Conservation (phyloP, 2,113 vertebrate species). For the Chloroceryle aenea region DNA sequence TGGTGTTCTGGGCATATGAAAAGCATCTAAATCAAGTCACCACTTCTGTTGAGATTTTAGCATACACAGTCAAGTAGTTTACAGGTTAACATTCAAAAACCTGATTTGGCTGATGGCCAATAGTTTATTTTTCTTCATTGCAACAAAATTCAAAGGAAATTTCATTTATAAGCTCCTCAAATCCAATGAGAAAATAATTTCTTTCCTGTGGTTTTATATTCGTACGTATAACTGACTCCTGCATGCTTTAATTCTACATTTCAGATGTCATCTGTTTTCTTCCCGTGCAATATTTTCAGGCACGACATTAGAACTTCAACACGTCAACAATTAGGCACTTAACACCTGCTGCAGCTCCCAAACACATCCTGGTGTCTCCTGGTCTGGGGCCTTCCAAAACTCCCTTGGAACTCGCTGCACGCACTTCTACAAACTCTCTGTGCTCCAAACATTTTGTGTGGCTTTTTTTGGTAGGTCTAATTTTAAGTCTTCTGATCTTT, state of each 20-base stretch:
- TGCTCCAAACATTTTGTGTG: not conserved
- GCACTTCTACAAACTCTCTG: not conserved
- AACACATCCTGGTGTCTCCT: not conserved
- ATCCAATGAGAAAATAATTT: not conserved
- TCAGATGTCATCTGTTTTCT: not conserved
- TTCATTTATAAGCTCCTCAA: not conserved
- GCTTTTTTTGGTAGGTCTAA: conserved; percentile 7
- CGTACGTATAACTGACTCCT: not conserved
- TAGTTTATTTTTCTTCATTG: not conserved
- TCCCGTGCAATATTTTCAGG: not conserved
- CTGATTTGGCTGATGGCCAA: not conserved
- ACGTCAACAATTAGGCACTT: not conserved
- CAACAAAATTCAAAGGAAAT: not conserved
- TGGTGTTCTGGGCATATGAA: not conserved
- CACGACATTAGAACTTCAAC: not conserved
- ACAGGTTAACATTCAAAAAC: not conserved
- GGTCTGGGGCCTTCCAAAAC: not conserved
- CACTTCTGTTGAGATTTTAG: not conserved
- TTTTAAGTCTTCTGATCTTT: conserved; percentile 39
- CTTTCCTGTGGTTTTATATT: not conserved
- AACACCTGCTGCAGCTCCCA: not conserved
- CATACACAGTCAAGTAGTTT: not conserved
- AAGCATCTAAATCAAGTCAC: not conserved
- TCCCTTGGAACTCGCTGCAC: not conserved
- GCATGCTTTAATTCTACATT: not conserved